These are phyloP conservation scores for Dromius quadrimaculatus DNA, from an alignment of 2,888 invertebrate species.

Conservation along the genomic window DNA sequence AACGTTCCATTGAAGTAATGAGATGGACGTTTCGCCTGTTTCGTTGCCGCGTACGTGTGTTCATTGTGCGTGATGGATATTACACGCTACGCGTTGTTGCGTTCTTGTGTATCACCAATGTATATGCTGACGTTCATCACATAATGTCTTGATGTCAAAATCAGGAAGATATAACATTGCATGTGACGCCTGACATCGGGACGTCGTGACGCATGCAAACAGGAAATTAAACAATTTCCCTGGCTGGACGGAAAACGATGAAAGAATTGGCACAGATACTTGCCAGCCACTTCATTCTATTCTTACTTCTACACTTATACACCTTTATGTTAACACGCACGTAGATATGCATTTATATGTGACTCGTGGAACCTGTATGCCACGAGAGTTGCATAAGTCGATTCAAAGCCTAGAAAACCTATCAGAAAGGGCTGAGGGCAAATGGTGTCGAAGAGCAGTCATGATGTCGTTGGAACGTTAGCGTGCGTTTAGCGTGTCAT, in stretches of 20 bases:
- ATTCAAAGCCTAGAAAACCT: too few species aligned
- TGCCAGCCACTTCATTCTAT: too few species aligned
- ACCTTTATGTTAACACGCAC: too few species aligned
- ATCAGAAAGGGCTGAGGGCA: background rate
- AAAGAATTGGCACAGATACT: slow-evolving; percentile 61
- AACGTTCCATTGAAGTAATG: slow-evolving; percentile 50
- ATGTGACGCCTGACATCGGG: slow-evolving; percentile 13
- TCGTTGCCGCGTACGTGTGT: slow-evolving; percentile 11
- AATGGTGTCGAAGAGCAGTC: slow-evolving; percentile 1
- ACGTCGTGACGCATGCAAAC: slow-evolving; percentile 58
- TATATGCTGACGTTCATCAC: background rate
- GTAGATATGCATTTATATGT: too few species aligned
- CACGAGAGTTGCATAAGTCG: slow-evolving; percentile 34
- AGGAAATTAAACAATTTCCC: slow-evolving; percentile 65
- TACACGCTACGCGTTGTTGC: slow-evolving; percentile 10
- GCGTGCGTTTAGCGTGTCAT: slow-evolving; percentile 66
- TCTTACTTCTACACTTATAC: too few species aligned
- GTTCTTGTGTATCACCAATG: slow-evolving; percentile 1
- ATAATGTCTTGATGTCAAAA: background rate
- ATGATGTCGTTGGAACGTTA: slow-evolving; percentile 54
- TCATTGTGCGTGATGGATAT: slow-evolving; percentile 16
- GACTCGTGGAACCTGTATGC: slow-evolving; percentile 4
- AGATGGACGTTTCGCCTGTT: slow-evolving; percentile 34
- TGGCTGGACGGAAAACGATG: slow-evolving; percentile 61
- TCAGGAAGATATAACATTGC: too few species aligned